phyloP scores from a whole-genome alignment of 2,797 vertebrate species.

The Liparis tanakae region DNA sequence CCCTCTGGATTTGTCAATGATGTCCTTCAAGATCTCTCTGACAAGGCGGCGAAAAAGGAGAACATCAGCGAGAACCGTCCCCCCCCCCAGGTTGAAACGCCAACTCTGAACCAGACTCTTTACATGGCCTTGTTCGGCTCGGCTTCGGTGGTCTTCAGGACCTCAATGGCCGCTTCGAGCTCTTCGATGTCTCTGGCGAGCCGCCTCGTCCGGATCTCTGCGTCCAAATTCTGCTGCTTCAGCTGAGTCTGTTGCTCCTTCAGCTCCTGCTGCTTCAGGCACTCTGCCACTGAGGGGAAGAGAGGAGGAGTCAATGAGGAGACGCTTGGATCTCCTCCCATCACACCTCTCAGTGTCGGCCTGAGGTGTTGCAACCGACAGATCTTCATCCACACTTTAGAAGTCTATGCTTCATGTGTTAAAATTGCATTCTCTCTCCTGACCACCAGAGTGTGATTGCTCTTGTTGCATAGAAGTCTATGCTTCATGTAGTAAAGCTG shows the following conservation, averaged over 20 bases:
- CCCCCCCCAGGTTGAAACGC: not conserved
- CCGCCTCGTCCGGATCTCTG: not conserved
- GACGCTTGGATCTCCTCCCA: not conserved
- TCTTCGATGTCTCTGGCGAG: not conserved
- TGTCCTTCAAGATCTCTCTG: not conserved
- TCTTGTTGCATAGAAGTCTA: not conserved
- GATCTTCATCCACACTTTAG: not conserved
- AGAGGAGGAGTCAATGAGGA: not conserved
- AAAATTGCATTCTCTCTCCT: not conserved
- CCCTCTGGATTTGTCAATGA: rapidly evolving
- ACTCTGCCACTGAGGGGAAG: not conserved
- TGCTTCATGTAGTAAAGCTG: not conserved
- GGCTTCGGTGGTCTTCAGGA: rapidly evolving
- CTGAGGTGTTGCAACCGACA: no score
- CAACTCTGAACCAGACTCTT: not conserved
- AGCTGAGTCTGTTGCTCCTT: not conserved
- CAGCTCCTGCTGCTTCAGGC: not conserved
- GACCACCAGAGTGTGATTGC: not conserved
- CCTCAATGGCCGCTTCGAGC: not conserved
- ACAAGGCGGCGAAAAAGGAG: not conserved
- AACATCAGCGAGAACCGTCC: not conserved
- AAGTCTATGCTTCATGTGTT: not conserved
- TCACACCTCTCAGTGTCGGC: not conserved
- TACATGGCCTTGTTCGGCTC: not conserved
- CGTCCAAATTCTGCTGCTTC: not conserved